Percentiles rank a stretch among this genome's conserved stretches.
Conservation (phyloP, 2,113 vertebrate species). For the Atractosteus spatula region DNA sequence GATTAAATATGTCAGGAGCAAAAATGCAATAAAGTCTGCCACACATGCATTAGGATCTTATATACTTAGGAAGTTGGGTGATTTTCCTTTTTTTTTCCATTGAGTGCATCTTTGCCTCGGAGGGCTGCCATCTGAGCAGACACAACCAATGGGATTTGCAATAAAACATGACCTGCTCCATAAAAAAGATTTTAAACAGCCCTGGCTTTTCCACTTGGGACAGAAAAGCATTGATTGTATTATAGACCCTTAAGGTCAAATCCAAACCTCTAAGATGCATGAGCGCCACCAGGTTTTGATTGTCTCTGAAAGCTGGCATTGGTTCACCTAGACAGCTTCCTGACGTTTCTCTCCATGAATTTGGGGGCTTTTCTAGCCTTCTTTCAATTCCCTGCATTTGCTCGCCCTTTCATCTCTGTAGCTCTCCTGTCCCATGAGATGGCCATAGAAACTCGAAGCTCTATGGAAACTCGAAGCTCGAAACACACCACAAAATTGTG, state of each 20-base stretch:
- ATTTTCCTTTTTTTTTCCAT: conserved; percentile 14
- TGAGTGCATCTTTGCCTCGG: conserved; percentile 72
- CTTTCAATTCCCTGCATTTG: neutral
- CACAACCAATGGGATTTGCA: conserved; percentile 76
- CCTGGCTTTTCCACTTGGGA: conserved; percentile 74
- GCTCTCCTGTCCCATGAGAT: neutral
- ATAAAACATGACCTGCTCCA: conserved; percentile 79
- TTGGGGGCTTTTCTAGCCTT: no score
- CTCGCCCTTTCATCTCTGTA: neutral
- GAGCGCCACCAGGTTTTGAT: conserved; percentile 44
- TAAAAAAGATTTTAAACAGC: conserved; percentile 81
- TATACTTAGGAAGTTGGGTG: no score
- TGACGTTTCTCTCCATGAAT: no score
- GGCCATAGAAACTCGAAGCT: no score
- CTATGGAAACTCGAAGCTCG: no score
- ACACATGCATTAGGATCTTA: no score
- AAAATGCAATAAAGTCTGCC: no score
- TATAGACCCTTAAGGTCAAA: conserved; percentile 51
- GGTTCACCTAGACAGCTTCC: neutral
- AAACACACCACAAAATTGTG: no score
- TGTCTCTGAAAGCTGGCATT: neutral
- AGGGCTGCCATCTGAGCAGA: conserved; percentile 69
- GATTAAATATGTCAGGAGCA: neutral
- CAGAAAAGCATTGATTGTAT: conserved; percentile 64
- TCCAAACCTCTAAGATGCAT: conserved; percentile 49